A percentile compares a stretch with the other conserved stretches of the same genome.
These are phyloP conservation scores for Fragum fragum DNA, from an alignment of 2,888 invertebrate species.

Conservation along the genomic window DNA sequence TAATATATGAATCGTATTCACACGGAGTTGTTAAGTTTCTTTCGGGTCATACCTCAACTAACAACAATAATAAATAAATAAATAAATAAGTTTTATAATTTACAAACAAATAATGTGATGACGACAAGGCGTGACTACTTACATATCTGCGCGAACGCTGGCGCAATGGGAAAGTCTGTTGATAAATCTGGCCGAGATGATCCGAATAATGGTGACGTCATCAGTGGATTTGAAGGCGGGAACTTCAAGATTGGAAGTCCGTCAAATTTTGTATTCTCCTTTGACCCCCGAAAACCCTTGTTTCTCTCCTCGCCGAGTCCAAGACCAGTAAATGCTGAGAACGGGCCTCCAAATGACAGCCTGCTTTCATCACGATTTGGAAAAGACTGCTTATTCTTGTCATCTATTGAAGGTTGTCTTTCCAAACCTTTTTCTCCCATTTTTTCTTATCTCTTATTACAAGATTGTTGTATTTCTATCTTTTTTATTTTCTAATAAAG, in stretches of 20 bases:
- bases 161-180: slow-evolving; percentile 53
- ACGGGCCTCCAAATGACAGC: slow-evolving; percentile 53
- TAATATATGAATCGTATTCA: no score
- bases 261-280: background rate
- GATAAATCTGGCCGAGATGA: background rate
- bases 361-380: background rate
- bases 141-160: slow-evolving; percentile 68
- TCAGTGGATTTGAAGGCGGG: slow-evolving; percentile 2
- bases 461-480: no score
- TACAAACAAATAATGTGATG: no score
- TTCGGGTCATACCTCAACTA: no score
- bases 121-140: no score
- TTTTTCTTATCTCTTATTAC: no score
- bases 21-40: no score
- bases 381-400: background rate
- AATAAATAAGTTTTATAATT: no score
- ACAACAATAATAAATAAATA: no score
- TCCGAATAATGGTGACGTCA: background rate
- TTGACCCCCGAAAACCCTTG: background rate
- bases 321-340: slow-evolving; percentile 57
- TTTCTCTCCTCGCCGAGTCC: background rate
- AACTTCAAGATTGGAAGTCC: slow-evolving; percentile 7
- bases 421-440: no score
- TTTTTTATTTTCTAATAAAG: no score
- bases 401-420: background rate